These are phyloP conservation scores for Megaceryle torquata DNA, from an alignment of 2,113 vertebrate species.

Conservation along the genomic window DNA sequence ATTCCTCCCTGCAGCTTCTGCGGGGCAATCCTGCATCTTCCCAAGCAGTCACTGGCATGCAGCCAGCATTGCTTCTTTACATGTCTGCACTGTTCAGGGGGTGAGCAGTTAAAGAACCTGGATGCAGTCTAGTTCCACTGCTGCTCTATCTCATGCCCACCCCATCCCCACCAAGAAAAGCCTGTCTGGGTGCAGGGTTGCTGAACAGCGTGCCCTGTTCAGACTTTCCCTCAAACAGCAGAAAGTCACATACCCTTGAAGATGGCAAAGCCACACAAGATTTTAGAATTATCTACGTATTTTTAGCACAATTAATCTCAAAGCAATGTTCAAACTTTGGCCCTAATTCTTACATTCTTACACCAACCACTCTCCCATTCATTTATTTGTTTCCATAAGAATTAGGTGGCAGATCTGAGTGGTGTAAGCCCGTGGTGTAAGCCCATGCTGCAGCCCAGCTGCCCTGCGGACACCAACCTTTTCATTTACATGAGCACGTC, in stretches of 20 bases:
- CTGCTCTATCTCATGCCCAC: accelerated
- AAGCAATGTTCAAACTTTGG: background rate
- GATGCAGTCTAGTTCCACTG: no score
- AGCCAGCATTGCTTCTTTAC: background rate
- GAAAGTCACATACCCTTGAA: background rate
- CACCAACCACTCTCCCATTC: background rate
- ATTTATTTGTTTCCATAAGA: background rate
- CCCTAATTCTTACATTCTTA: background rate
- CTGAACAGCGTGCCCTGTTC: background rate
- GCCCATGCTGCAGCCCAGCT: background rate
- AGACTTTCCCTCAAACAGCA: background rate
- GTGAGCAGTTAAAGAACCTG: background rate
- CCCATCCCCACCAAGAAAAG: background rate
- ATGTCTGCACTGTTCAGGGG: background rate
- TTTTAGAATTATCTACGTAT: background rate
- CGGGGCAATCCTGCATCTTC: background rate
- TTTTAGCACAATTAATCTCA: background rate
- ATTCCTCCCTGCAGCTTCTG: background rate
- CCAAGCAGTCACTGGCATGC: background rate
- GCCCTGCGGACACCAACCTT: background rate
- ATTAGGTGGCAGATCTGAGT: background rate
- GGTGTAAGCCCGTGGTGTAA: background rate
- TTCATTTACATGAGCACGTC: background rate
- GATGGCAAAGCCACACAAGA: background rate
- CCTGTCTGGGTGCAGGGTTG: background rate